Conservation (phyloP, 2,113 vertebrate genomes). For the Alexandromys fortis region DNA sequence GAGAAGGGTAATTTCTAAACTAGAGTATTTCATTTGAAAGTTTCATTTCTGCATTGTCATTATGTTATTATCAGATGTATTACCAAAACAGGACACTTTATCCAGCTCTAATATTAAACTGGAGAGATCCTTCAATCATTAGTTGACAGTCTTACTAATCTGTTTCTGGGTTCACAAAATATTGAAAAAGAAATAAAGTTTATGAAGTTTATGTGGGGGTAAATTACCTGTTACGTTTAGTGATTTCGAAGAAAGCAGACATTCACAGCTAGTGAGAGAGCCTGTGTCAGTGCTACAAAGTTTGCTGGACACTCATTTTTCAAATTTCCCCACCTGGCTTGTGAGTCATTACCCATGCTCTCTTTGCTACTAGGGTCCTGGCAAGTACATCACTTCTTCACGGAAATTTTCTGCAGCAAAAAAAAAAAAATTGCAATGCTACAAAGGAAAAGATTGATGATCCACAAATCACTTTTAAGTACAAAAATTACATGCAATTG, state of each 20-base stretch:
- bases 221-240: not conserved
- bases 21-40: not conserved
- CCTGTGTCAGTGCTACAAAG: no score
- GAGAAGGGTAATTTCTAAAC: not conserved
- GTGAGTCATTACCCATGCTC: no score
- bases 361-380: not conserved
- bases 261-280: not conserved
- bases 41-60: not conserved
- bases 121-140: not conserved
- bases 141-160: not conserved
- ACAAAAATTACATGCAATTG: not conserved
- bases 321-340: fast-evolving
- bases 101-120: not conserved
- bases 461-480: not conserved
- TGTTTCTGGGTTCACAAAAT: not conserved
- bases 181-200: not conserved
- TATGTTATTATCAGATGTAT: not conserved
- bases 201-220: not conserved
- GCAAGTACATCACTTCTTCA: not conserved
- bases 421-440: not conserved
- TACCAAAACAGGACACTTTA: not conserved
- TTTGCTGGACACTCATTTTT: not conserved
- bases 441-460: not conserved
- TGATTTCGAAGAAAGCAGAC: not conserved
- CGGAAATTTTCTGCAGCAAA: not conserved